Evolutionary conservation across 2,113 vertebrate species (phyloP).

Genomic region (Cairina moschata): DNA sequence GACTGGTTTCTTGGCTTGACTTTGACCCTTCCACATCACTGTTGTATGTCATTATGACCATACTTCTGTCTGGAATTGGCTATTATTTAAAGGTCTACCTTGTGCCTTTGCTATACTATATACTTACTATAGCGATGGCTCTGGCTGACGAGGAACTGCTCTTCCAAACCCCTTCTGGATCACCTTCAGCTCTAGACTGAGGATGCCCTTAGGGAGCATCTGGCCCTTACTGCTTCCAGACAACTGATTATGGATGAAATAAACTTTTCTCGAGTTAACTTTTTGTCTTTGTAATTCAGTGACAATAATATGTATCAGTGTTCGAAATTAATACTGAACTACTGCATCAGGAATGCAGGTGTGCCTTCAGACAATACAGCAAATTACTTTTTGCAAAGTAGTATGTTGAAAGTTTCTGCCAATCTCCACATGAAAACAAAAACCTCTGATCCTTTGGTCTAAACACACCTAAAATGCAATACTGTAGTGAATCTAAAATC

Average conservation of each 20-base stretch:
- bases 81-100: background rate
- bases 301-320: background rate
- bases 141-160: fast-evolving
- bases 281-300: background rate
- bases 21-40: background rate
- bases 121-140: too few relatives aligned
- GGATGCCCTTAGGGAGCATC: background rate
- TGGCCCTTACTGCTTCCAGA: background rate
- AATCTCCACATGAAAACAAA: background rate
- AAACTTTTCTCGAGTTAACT: background rate
- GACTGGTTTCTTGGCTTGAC: background rate
- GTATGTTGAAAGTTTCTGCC: background rate
- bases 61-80: background rate
- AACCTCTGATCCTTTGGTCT: background rate
- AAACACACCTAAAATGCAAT: background rate
- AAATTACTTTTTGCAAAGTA: background rate
- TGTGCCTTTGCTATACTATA: background rate
- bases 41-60: background rate
- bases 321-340: background rate
- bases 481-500: background rate
- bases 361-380: background rate
- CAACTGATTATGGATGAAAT: background rate
- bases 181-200: background rate
- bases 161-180: background rate
- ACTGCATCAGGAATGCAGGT: background rate